Percentiles rank a stretch among this genome's conserved stretches.
Evolutionary conservation across 1,140 invertebrate genomes (phyloP).

Genomic region (Procambarus virginalis): DNA sequence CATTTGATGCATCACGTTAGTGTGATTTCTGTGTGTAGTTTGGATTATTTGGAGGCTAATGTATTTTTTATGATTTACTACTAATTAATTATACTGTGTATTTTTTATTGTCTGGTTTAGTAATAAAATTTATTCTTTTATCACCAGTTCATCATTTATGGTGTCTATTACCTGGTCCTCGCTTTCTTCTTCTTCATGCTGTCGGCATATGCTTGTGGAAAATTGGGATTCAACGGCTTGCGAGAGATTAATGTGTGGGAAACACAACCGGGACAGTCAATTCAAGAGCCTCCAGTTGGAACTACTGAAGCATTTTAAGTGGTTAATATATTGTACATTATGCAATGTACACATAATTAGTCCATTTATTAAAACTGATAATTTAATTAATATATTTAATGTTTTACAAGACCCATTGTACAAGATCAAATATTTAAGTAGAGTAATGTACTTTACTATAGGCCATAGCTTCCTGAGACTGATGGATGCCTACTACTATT

Average conservation of each 20-base stretch:
- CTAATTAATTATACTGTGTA: too few species aligned
- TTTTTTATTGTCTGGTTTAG: too few species aligned
- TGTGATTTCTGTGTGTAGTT: too few species aligned
- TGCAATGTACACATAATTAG: too few species aligned
- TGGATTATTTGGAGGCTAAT: too few species aligned
- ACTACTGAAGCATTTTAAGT: constrained; percentile 41
- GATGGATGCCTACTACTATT: too few species aligned
- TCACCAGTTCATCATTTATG: constrained; percentile 80
- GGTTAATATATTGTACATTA: background rate
- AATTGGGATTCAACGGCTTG: constrained; percentile 21
- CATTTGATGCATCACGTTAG: too few species aligned
- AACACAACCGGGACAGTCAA: background rate
- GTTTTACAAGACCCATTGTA: background rate
- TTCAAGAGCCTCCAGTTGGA: constrained; percentile 43
- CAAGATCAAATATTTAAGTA: background rate
- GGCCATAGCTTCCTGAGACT: too few species aligned
- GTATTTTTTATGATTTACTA: too few species aligned
- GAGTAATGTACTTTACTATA: too few species aligned
- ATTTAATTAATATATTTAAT: background rate
- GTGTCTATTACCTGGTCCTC: constrained; percentile 78
- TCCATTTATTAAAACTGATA: background rate
- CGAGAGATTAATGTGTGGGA: constrained; percentile 44
- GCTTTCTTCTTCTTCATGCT: constrained; percentile 76
- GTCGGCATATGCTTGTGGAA: constrained; percentile 24
- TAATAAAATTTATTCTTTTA: constrained; percentile 65